These are phyloP conservation scores for Pseudochirops cupreus DNA, from an alignment of 2,797 vertebrate species.

Conservation along the genomic window DNA sequence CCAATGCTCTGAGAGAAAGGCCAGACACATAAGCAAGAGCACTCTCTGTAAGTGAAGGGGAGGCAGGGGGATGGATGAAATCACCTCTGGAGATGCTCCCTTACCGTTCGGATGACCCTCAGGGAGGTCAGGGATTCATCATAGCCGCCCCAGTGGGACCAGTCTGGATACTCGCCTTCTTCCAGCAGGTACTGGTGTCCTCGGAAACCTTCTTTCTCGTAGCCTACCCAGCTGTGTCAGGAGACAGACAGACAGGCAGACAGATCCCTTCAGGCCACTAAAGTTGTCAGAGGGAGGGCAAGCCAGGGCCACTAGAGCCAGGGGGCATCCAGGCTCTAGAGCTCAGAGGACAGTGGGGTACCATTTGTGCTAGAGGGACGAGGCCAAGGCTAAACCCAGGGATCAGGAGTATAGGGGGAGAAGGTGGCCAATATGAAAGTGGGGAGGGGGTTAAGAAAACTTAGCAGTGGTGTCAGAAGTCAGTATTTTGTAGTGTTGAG, in stretches of 20 bases:
- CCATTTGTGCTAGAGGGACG: not conserved
- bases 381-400: not conserved
- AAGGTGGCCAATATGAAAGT: not conserved
- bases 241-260: not conserved
- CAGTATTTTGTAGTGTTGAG: not conserved
- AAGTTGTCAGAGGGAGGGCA: not conserved
- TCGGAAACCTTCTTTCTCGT: constrained; percentile 95
- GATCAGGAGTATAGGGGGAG: not conserved
- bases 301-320: not conserved
- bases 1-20: not conserved
- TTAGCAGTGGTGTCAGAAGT: not conserved
- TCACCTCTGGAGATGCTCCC: constrained; percentile 56
- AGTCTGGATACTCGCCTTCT: constrained; percentile 95
- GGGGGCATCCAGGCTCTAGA: not conserved
- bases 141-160: constrained; percentile 95
- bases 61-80: constrained; percentile 25
- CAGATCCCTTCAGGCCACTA: not conserved
- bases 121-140: constrained; percentile 90
- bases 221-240: constrained; percentile 93
- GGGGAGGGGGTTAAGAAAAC: not conserved
- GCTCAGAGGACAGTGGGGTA: not conserved
- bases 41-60: not conserved
- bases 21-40: not conserved
- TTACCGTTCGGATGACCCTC: constrained; percentile 91
- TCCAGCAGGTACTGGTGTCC: constrained; percentile 98